These are phyloP conservation scores for Ardeotis arabs DNA, from an alignment of 2,113 vertebrate genomes.

Conservation along the genomic window DNA sequence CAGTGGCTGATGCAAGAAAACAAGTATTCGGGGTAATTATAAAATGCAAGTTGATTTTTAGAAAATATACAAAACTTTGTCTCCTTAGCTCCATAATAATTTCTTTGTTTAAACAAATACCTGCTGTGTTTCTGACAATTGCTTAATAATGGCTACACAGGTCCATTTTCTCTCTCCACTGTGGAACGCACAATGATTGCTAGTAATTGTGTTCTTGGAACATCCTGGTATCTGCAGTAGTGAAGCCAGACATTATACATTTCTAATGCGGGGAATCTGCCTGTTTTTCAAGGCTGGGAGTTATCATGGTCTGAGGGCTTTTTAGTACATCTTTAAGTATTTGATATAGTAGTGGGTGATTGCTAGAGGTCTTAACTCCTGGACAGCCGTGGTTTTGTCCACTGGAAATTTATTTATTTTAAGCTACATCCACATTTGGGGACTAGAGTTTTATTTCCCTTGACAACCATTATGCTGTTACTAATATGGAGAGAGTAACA, in stretches of 20 bases:
- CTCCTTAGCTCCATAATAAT: not conserved
- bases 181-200: not conserved
- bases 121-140: not conserved
- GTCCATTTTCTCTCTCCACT: not conserved
- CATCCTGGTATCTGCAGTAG: not conserved
- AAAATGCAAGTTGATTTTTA: not conserved
- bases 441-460: not conserved
- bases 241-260: not conserved
- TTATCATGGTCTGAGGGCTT: not conserved
- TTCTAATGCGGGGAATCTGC: not conserved
- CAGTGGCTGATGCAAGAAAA: not conserved
- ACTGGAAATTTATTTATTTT: not conserved
- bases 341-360: not conserved
- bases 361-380: not conserved
- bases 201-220: not conserved
- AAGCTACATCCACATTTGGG: not conserved
- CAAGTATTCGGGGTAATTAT: not conserved
- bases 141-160: not conserved
- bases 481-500: not conserved
- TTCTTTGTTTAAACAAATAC: not conserved
- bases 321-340: not conserved
- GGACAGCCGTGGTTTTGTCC: not conserved
- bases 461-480: not conserved
- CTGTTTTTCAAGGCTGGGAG: not conserved
- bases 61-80: not conserved